phyloP scores from a whole-genome alignment of 2,797 vertebrate species.

The Scleropages formosus region DNA sequence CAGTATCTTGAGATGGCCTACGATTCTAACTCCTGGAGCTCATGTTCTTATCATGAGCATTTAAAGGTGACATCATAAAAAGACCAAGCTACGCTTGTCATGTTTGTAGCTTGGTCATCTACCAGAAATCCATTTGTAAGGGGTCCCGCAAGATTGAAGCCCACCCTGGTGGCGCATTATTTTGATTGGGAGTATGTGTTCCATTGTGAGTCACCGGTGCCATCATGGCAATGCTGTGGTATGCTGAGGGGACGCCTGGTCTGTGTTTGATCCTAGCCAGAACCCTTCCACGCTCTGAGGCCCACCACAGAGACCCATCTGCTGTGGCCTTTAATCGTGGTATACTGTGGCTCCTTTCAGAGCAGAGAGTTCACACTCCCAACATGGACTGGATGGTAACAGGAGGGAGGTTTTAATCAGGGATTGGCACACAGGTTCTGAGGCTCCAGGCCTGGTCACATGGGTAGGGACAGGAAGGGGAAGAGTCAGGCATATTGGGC shows the following conservation, averaged over 20 bases:
- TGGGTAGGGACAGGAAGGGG: conserved; percentile 14
- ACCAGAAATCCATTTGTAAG: too few species aligned
- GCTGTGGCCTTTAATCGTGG: conserved; percentile 67
- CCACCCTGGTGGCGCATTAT: neutral
- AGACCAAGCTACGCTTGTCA: too few species aligned
- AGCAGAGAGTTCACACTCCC: conserved; percentile 42
- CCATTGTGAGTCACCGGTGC: neutral
- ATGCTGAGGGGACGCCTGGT: conserved; percentile 54
- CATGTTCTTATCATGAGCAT: neutral
- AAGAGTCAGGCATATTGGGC: conserved; percentile 1
- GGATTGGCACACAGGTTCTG: conserved; percentile 34
- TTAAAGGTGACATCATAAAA: too few species aligned
- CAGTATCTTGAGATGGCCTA: too few species aligned
- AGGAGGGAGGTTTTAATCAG: conserved; percentile 53
- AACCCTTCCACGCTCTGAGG: conserved; percentile 64
- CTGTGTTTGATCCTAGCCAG: conserved; percentile 72
- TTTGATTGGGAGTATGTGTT: neutral
- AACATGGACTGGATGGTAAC: conserved; percentile 45
- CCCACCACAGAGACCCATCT: conserved; percentile 75
- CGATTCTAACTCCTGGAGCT: neutral
- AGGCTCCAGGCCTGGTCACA: conserved; percentile 6
- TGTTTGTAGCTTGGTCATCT: too few species aligned
- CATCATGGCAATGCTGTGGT: conserved; percentile 19
- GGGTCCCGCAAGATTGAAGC: too few species aligned
- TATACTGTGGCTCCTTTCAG: conserved; percentile 37